Conservation (phyloP, 1,140 invertebrate genomes). For the Batillaria attramentaria region DNA sequence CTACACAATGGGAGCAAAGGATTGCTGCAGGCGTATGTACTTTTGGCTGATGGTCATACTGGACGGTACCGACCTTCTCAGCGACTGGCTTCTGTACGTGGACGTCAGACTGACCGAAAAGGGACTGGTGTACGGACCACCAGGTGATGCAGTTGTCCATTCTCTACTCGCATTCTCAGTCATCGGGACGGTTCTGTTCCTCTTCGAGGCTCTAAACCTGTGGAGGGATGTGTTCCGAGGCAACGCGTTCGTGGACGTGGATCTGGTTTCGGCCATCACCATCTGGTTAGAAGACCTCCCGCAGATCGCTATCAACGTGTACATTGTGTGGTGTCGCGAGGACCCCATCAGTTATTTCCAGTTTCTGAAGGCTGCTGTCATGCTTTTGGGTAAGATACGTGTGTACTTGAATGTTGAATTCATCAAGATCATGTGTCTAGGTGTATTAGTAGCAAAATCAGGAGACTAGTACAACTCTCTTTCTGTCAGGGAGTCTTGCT, state of each 20-base stretch:
- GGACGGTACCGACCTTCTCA: conserved; percentile 54
- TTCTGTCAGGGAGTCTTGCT: no score
- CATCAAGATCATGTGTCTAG: not conserved
- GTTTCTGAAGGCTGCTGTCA: conserved; percentile 54
- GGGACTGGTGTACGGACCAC: conserved; percentile 63
- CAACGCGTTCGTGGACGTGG: conserved; percentile 52
- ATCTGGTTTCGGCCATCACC: conserved; percentile 51
- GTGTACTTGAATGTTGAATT: not conserved
- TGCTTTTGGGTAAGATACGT: conserved; percentile 47
- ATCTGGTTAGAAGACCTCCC: conserved; percentile 64
- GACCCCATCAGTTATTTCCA: conserved; percentile 63
- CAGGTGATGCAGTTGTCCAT: conserved; percentile 36
- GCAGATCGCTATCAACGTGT: conserved; percentile 56
- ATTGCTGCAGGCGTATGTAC: no score
- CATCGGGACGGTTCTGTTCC: conserved; percentile 52
- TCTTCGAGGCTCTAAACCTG: conserved; percentile 55
- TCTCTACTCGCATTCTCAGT: conserved; percentile 58
- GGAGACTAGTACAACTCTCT: not conserved
- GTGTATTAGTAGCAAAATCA: no score
- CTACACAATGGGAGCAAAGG: no score
- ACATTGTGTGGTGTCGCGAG: conserved; percentile 58
- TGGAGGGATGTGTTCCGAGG: conserved; percentile 49
- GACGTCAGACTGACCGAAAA: conserved; percentile 52
- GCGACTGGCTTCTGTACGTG: conserved; percentile 62
- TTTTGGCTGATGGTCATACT: no score